Base-by-base conservation (phyloP, 92 coral and sea anemone genomes). In the Epizoanthus fatuus region DNA sequence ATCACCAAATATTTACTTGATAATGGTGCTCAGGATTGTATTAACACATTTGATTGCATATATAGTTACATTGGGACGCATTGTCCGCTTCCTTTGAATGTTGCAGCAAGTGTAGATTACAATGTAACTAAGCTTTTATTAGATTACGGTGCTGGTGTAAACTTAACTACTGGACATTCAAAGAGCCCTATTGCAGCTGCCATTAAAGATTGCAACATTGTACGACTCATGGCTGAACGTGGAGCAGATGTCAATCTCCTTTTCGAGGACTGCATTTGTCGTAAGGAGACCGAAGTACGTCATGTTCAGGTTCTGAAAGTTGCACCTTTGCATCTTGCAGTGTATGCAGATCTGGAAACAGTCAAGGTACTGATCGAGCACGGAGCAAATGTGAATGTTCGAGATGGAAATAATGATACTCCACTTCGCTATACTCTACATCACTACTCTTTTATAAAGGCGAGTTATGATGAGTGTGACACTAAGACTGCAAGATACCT, bases 271-370 rank as follows among this genome's bases (percentile, higher is more conserved):
- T n/a, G n/a, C n/a, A n/a, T n/a, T n/a, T n/a, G n/a, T n/a, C n/a
- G n/a, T n/a, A n/a, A n/a, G n/a, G n/a, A n/a, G n/a, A n/a, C n/a
- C n/a, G n/a, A n/a, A n/a, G n/a, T n/a, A n/a, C n/a, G n/a, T n/a
- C n/a, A n/a, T n/a, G n/a, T n/a, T n/a, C n/a, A n/a, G n/a, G n/a
- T n/a, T n/a, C n/a, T n/a, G n/a, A n/a, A n/a, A n/a, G n/a, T n/a
- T 29, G 81, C 44, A 39, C 81, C 81, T 15, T 38, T 75, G 42
- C 81, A 75, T 53, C 58, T 75, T 53, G 81, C 81, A n/a, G 81
- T 75, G 10, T 29, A 75, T 7, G 49, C 58, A 9, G 44, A 75
- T 38, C 40, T 6, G 38, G 68, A 75, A 4, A 10, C 19, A 58
- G 81, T 75, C 35, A 75, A 59, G 39, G 68, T 57, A 9, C 11